These are phyloP conservation scores for Spheniscus mendiculus DNA, from an alignment of 2,113 vertebrate species.

Conservation along the genomic window DNA sequence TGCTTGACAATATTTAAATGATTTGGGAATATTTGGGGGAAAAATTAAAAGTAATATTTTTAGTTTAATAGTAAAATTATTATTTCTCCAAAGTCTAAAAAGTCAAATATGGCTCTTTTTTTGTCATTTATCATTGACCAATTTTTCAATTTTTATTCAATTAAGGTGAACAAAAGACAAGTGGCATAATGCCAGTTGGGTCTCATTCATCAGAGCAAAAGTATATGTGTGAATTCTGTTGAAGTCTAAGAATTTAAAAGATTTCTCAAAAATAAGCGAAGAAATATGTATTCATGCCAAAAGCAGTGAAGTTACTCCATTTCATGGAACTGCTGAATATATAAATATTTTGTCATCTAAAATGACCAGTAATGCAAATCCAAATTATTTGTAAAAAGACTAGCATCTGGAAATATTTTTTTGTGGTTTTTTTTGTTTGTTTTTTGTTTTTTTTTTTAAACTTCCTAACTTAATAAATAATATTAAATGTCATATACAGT, in stretches of 20 bases:
- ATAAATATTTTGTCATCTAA: neutral
- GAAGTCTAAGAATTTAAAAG: neutral
- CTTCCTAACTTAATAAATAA: neutral
- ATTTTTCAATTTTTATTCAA: neutral
- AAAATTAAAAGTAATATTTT: neutral
- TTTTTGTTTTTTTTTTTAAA: too few species aligned
- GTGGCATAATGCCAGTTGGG: neutral
- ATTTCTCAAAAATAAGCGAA: neutral
- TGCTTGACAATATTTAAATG: neutral
- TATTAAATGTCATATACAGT: neutral
- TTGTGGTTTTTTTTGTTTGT: neutral
- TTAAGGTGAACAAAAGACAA: neutral
- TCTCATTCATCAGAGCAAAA: neutral
- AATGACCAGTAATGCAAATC: neutral
- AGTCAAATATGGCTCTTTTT: neutral
- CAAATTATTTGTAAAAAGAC: neutral
- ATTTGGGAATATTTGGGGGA: neutral
- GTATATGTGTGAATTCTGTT: neutral
- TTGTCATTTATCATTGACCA: neutral
- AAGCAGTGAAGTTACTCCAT: neutral
- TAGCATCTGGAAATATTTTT: neutral
- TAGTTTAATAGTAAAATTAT: neutral
- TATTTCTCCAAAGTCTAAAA: neutral
- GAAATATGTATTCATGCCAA: neutral
- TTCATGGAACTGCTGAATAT: neutral